Conservation (phyloP, 2,888 invertebrate species). For the Xestobium rufovillosum region DNA sequence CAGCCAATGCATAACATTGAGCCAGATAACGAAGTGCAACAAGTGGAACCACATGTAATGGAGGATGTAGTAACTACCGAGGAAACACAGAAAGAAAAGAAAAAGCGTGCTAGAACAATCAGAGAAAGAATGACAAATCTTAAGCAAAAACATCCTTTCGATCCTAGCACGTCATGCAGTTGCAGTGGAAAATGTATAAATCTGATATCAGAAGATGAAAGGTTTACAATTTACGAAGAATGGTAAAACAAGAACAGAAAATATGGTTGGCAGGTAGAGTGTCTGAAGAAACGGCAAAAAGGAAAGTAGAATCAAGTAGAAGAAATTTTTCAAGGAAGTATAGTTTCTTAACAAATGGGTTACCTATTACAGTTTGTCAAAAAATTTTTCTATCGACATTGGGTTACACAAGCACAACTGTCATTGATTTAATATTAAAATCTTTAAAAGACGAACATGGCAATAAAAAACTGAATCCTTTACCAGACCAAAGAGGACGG, state of each 20-base stretch:
- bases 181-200: background rate
- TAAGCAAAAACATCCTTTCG: background rate
- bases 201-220: background rate
- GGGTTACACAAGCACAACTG: constrained; percentile 2
- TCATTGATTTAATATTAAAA: constrained; percentile 2
- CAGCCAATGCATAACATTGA: too few species aligned
- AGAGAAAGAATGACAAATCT: background rate
- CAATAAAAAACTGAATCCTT: background rate
- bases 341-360: too few species aligned
- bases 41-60: too few species aligned
- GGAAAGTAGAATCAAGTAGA: constrained; percentile 4
- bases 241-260: constrained; percentile 4
- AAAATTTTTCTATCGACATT: constrained; percentile 2
- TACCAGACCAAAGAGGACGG: constrained; percentile 4
- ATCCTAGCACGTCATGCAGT: background rate
- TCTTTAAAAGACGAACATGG: constrained; percentile 5
- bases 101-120: background rate
- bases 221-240: constrained; percentile 3
- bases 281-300: constrained; percentile 1
- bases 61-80: too few species aligned
- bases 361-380: constrained; percentile 7
- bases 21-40: too few species aligned
- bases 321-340: constrained; percentile 1
- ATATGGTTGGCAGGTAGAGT: constrained; percentile 2
- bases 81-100: background rate